A percentile compares a stretch with the other conserved stretches of the same genome.
phyloP scores from a whole-genome alignment of 2,888 invertebrate genomes.

The Cheilosia soror region DNA sequence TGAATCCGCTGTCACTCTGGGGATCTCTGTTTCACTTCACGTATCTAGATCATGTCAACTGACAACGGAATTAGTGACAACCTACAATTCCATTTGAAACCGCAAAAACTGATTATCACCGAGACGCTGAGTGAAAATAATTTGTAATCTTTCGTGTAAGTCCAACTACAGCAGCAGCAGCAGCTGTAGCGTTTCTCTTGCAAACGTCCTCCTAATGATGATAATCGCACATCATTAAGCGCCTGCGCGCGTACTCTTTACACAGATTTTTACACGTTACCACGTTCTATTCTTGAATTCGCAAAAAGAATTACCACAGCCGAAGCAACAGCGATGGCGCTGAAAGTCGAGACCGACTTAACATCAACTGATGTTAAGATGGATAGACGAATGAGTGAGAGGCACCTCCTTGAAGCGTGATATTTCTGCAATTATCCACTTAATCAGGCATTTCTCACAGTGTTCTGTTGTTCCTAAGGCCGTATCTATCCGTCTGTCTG shows the following conservation, averaged over 20 bases:
- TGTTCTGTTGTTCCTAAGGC: conserved; percentile 24
- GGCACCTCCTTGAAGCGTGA: conserved; percentile 59
- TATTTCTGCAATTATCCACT: conserved; percentile 69
- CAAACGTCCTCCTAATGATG: conserved; percentile 56
- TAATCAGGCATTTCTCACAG: conserved; percentile 70
- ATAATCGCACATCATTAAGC: conserved; percentile 58
- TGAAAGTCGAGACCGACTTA: conserved; percentile 33
- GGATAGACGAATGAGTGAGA: conserved; percentile 44
- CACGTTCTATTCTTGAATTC: conserved; percentile 19
- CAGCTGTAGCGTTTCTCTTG: conserved; percentile 33
- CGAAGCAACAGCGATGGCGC: not conserved
- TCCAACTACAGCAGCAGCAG: conserved; percentile 5
- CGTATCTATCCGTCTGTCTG: conserved; percentile 17
- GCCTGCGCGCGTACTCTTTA: conserved; percentile 31
- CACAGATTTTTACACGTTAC: conserved; percentile 60
- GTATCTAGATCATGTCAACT: conserved; percentile 49
- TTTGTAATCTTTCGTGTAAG: conserved; percentile 49
- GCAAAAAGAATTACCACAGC: conserved; percentile 28
- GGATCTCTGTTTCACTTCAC: conserved; percentile 46
- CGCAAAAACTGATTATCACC: conserved; percentile 30
- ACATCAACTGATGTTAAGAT: conserved; percentile 24
- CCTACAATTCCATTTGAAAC: conserved; percentile 49
- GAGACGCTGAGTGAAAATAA: conserved; percentile 63
- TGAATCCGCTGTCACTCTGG: conserved; percentile 26
- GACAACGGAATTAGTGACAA: conserved; percentile 52